phyloP scores from a whole-genome alignment of 2,797 vertebrate genomes.

The Urocyon cinereoargenteus region DNA sequence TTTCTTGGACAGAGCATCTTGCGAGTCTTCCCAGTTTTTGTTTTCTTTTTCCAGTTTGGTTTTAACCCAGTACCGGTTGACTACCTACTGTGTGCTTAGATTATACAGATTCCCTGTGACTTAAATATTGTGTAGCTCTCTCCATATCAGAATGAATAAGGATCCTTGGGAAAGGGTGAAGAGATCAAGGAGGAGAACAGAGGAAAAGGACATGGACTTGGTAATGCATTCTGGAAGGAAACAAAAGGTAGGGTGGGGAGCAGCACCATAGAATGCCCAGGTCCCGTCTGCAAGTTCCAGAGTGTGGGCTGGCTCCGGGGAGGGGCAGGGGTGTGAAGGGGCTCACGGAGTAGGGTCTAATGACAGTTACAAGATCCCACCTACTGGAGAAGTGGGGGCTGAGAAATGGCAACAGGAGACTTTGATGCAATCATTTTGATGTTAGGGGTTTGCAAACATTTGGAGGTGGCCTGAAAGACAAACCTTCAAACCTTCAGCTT shows the following conservation, averaged over 20 bases:
- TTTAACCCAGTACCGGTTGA: neutral
- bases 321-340: neutral
- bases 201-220: neutral
- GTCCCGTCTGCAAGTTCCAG: neutral
- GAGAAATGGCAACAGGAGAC: neutral
- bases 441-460: conserved; percentile 47
- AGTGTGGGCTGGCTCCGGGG: neutral
- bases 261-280: neutral
- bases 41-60: neutral
- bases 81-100: neutral
- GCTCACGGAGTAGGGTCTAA: neutral
- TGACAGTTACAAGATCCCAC: conserved; percentile 46
- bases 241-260: no score
- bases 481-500: neutral
- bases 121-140: neutral
- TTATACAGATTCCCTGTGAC: neutral
- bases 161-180: neutral
- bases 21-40: neutral
- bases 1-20: neutral
- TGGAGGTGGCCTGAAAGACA: conserved; percentile 34
- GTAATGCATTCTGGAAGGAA: neutral
- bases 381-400: neutral
- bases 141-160: neutral
- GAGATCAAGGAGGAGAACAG: neutral
- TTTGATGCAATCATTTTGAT: conserved; percentile 59